Base-by-base conservation (phyloP, 2,797 vertebrate species). In the Cercopithecus hamlyni region DNA sequence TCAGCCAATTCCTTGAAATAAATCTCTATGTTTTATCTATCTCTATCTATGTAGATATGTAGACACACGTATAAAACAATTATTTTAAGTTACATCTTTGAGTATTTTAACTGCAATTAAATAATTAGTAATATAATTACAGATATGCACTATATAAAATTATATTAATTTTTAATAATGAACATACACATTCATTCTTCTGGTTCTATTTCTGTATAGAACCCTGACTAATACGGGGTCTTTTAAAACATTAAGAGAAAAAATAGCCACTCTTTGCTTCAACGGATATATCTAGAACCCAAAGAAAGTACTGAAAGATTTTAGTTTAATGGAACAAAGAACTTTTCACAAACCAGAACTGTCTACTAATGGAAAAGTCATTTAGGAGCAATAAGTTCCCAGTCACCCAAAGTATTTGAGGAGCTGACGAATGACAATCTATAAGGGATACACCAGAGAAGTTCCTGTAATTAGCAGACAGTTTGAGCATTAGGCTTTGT, bases 221-320 rank as follows among this genome's bases (percentile, higher is more conserved):
- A 64, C 13, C 6, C 22, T 83, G n/a, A 83, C 61, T 80, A 81
- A 93, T 17, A 79, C 3, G 52, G 33, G 19, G 10, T 57, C 79
- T 70, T 85, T 72, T n/a, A 80, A 90, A 86, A 67, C 41, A 85
- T 67, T 52, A 82, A 57, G 45, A 89, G 26, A 92, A 72, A 95
- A 93, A 76, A 50, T 6, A 70, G 41, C 36, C 77, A 72, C 39
- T 76, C 39, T 89, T 77, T 73, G 36, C 30, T 88, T 91, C 52
- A n/a, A 72, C 77, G 57, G 22, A 86, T 26, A 77, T 13, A 90
- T 67, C 39, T 57, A 95, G 39, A 90, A 83, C 19, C 43, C 26
- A 52, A 9, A 72, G 52, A 93, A 90, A 33, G 14, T 8, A 61
- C 27, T 39, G 19, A 93, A 70, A 4, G 13, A 79, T 52, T 86